A percentile compares a stretch with the other conserved stretches of the same genome.
These are phyloP conservation scores for Anguilla japonica DNA, from an alignment of 2,113 vertebrate genomes.

Conservation along the genomic window DNA sequence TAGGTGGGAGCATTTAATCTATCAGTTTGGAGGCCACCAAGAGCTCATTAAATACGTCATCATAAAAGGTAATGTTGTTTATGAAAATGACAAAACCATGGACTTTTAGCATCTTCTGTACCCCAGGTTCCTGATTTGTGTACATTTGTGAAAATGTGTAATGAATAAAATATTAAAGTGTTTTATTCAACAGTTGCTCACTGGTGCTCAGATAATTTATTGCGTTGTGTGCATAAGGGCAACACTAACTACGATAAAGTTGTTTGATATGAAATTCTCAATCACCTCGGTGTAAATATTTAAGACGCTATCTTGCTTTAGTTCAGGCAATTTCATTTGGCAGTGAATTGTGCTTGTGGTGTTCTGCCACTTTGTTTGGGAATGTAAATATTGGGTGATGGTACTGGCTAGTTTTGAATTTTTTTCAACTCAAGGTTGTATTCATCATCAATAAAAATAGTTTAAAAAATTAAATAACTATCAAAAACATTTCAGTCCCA, in stretches of 20 bases:
- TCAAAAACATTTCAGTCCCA: neutral
- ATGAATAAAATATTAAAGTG: constrained; percentile 5
- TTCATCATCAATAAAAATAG: neutral
- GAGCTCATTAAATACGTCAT: constrained; percentile 86
- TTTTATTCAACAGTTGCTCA: neutral
- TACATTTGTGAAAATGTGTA: neutral
- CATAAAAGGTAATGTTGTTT: constrained; percentile 80
- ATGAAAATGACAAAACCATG: constrained; percentile 73
- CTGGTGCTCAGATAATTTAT: too few relatives aligned
- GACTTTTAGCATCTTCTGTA: constrained; percentile 44
- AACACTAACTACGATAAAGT: neutral
- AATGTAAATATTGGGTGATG: neutral
- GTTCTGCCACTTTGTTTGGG: neutral
- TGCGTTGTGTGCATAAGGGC: neutral
- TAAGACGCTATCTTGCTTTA: neutral
- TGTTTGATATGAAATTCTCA: neutral
- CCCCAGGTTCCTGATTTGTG: neutral
- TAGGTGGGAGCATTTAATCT: constrained; percentile 97
- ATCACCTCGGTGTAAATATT: neutral
- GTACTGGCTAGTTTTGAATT: neutral
- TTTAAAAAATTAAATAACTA: neutral
- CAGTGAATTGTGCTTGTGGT: neutral
- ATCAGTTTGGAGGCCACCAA: constrained; percentile 92
- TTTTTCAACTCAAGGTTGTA: neutral
- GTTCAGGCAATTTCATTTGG: neutral